Evolutionary conservation across 64 coral and sea anemone genomes (phyloP), one percentile per base, ranked within the genome.

Genomic region (Trachythela sp.): DNA sequence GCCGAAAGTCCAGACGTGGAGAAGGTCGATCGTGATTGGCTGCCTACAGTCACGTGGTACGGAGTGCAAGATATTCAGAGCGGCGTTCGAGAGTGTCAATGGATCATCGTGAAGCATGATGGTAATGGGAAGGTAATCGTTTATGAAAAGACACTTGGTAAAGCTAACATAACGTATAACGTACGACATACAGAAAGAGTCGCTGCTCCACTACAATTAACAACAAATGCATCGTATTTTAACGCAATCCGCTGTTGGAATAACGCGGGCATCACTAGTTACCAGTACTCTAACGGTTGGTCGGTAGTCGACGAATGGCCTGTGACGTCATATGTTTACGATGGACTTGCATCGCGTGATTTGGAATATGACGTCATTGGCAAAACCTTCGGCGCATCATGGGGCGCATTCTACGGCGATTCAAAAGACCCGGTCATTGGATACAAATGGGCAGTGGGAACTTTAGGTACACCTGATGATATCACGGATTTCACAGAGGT

Each of bases 361-460:
- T 37, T 90, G 1, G 88, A 40, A 48, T 95, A 71, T 36, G 49
- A 85, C 4, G 92, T 88, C 15, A 89, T 60, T 29, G 59, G 90
- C 1, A 86, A 91, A 13, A 40, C 34, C 5, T 67, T 94, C 6
- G 22, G 64, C 35, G 90, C 90, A 11, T 89, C 89, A 36, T 94
- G 93, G 93, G 68, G 91, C 36, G 2, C 72, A 29, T 94, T 94
- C 37, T 30, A 24, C 18, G 87, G 86, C 15, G 85, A 94, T 38
- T 50, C 52, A 9, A 89, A 83, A 42, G 94, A 95, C 43, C 91
- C 94, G 31, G 94, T 95, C 24, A 70, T 90, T 31, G 58, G 50
- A 10, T 95, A 95, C 70, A 87, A 88, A 86, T 87, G 88, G 85
- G 90, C 94, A 29, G 54, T 95, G 29, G 94, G 94, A 52, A 92